These are phyloP conservation scores for Orchesellides sinensis DNA, from an alignment of 2,888 invertebrate genomes.

Conservation along the genomic window DNA sequence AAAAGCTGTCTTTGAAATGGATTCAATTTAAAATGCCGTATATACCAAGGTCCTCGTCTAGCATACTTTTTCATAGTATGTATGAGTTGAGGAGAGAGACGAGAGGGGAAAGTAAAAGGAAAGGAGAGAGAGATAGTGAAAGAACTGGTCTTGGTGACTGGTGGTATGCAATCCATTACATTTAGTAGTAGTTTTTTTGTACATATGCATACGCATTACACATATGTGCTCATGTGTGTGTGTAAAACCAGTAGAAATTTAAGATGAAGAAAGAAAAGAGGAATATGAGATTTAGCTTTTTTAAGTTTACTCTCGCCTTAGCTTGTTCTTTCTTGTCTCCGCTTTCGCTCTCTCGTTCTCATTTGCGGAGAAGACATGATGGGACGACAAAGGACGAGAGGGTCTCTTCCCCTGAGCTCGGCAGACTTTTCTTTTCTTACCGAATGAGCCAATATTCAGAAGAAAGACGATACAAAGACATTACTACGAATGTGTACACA, in stretches of 20 bases:
- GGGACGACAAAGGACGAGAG: constrained; percentile 57
- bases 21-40: constrained; percentile 73
- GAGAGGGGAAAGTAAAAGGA: constrained; percentile 17
- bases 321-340: constrained; percentile 28
- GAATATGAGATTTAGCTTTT: constrained; percentile 62
- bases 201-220: background rate
- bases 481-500: constrained; percentile 5
- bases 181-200: background rate
- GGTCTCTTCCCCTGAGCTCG: too few relatives aligned
- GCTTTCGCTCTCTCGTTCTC: constrained; percentile 11
- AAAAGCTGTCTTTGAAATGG: constrained; percentile 73
- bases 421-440: constrained; percentile 7
- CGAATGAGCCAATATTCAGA: constrained; percentile 67
- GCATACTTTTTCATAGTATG: constrained; percentile 20
- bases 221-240: constrained; percentile 27
- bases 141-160: background rate
- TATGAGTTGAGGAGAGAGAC: constrained; percentile 8
- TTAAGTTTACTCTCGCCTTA: constrained; percentile 52
- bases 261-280: constrained; percentile 41
- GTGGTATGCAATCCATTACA: background rate
- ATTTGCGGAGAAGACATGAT: too few relatives aligned
- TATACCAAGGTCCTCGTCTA: constrained; percentile 18
- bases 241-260: constrained; percentile 20
- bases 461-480: constrained; percentile 33
- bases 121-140: background rate